Base-by-base conservation (phyloP, 2,888 invertebrate species). In the Formica aserva region DNA sequence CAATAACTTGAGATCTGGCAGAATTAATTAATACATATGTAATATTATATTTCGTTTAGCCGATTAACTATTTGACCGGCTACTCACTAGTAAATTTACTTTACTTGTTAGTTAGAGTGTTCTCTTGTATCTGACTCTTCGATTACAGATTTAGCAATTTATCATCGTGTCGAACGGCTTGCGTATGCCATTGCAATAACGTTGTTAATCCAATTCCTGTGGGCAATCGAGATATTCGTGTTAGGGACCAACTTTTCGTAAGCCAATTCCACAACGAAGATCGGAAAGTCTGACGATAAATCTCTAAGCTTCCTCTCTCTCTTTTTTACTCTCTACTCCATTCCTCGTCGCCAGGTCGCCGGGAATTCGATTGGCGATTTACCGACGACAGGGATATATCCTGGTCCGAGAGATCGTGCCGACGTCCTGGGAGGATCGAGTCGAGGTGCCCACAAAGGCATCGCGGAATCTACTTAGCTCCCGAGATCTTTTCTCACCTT, bases 381-480 rank as follows among this genome's bases (percentile, higher is more conserved):
- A 84, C 83, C 62, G 87, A 81, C 81, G 87, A 82, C 83, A 85
- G 66, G 83, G 83, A 75, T 62, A 83, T 83, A 76, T 85, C 80
- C 63, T 75, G 45, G 88, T 86, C 82, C 86, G 26, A 66, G 57
- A 67, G 87, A 88, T 87, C 87, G 75, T 87, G 84, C 69, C 82
- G 85, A 83, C 87, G 84, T 82, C 84, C 86, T 85, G 83, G 74
- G 86, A 83, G 85, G 74, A 63, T 48, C 63, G 22, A 65, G 9
- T 38, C 38, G 38, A 63, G 26, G 71, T 60, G n/a, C 9, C 88
- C 84, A 92, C 92, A 92, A 93, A 92, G 91, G 90, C 89, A 88
- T 83, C 85, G 87, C 88, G 86, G 92, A 93, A 94, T 94, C 93
- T 92, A 94, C 93, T 94, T 94, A 93, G 90, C 90, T 86, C 89